Evolutionary conservation across 2,113 vertebrate species (phyloP).

Genomic region (Helogale parvula): DNA sequence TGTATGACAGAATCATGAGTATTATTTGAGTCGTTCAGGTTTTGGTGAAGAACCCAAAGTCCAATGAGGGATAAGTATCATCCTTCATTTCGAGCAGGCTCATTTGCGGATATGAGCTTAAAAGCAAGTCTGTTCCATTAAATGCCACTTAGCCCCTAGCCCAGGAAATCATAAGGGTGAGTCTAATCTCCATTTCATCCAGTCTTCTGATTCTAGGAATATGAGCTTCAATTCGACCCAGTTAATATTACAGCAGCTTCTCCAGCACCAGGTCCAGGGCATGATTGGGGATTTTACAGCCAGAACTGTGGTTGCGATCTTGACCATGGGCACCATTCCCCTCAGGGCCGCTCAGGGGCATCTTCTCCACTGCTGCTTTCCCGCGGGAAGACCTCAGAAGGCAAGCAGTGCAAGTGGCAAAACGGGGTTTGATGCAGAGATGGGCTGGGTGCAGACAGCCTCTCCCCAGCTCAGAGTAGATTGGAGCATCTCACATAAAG

Average conservation of each 20-base stretch:
- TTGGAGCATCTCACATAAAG: neutral
- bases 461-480: neutral
- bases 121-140: neutral
- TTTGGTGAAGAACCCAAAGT: neutral
- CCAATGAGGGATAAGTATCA: neutral
- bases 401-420: rapidly evolving
- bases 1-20: neutral
- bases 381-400: neutral
- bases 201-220: neutral
- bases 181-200: neutral
- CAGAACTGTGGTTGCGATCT: neutral
- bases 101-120: neutral
- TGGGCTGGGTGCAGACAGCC: neutral
- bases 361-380: neutral
- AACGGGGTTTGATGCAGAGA: neutral
- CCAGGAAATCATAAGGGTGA: neutral
- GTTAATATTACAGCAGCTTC: neutral
- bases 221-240: neutral
- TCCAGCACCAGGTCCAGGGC: rapidly evolving
- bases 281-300: neutral
- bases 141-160: neutral
- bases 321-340: neutral
- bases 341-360: neutral
- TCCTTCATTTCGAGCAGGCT: neutral
- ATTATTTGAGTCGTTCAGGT: neutral